Conservation (phyloP, 2,113 vertebrate species). For the Dipodomys stephensi region DNA sequence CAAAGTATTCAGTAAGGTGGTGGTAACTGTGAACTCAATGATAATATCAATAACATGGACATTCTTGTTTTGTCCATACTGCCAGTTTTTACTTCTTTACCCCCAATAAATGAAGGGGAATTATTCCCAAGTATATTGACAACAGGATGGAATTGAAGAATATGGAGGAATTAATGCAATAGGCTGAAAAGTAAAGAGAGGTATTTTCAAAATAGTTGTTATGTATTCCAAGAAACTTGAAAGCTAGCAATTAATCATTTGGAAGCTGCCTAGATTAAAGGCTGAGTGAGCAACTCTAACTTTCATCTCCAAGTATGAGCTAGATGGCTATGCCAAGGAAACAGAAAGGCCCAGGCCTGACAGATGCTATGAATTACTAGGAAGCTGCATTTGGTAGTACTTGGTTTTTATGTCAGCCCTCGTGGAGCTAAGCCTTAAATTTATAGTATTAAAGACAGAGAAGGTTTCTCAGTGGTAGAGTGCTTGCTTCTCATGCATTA, state of each 20-base stretch:
- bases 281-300: not conserved
- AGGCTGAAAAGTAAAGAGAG: constrained; percentile 6
- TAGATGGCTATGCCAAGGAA: not conserved
- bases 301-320: not conserved
- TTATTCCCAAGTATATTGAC: not conserved
- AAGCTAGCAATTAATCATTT: constrained; percentile 51
- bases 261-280: not conserved
- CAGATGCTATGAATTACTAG: not conserved
- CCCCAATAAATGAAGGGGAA: not conserved
- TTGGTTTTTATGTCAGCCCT: not conserved
- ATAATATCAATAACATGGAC: not conserved
- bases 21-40: not conserved
- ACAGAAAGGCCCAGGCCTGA: not conserved
- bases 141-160: not conserved
- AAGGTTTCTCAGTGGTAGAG: no score
- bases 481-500: no score
- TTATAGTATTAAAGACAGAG: not conserved
- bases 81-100: not conserved
- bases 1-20: not conserved
- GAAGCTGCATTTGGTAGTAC: not conserved
- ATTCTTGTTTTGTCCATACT: not conserved
- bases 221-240: not conserved
- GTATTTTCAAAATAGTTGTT: not conserved
- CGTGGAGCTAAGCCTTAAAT: not conserved
- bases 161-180: not conserved